Evolutionary conservation across 2,888 invertebrate genomes (phyloP), one percentile per base, ranked within the genome.

Genomic region (Abrostola triplasia): DNA sequence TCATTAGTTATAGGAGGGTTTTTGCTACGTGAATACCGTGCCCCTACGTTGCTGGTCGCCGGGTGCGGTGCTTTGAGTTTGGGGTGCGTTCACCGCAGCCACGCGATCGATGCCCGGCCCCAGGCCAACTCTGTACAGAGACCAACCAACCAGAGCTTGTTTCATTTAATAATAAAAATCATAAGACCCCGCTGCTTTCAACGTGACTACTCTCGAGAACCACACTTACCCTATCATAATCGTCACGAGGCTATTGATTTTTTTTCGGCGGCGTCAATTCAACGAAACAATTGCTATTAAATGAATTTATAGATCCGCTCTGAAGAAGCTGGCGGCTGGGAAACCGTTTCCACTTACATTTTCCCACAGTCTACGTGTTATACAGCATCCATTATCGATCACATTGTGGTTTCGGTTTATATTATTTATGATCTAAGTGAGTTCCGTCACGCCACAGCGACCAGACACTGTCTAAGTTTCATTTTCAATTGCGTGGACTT

Each of bases 91-190:
- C 90, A 89, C 90, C 90, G 90, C 88, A 86, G 81, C 81, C 82
- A 78, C 84, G 87, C 93, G 92, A 94, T 94, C 94, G 93, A 93
- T 93, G 88, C 89, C 84, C 87, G 82, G 84, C 88, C 89, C 85
- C 88, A 84, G 87, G 83, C 87, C 83, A 86, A 85, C 81, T 64
- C 63, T 68, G 81, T 80, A 87, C 84, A 86, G 89, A 90, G 87
- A 89, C 85, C 88, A 84, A 84, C 84, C 86, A 84, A 88, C 82
- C 86, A 86, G 85, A 82, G 83, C 67, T 66, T 84, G 81, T 87
- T 83, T 81, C 83, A 82, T 84, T 85, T 81, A 80, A 86, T 85
- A 81, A 78, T 76, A 79, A 77, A 81, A 84, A 62, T 37, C 77
- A 64, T 77, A 75, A 76, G 80, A 79, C 59, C 69, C 63, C 80